Evolutionary conservation across 2,888 invertebrate species (phyloP).

Genomic region (Tinea trinotella): DNA sequence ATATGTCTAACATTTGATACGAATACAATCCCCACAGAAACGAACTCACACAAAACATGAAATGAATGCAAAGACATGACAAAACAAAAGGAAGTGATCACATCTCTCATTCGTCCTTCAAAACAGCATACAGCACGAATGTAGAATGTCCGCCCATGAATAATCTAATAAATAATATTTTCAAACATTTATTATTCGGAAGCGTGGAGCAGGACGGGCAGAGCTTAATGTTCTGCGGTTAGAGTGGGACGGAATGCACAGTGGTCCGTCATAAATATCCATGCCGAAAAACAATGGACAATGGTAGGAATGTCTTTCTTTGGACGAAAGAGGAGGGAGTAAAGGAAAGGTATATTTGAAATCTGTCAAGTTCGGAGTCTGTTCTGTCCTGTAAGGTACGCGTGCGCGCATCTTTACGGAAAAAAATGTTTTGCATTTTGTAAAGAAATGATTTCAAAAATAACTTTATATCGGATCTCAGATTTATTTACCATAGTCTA

Average conservation of each 20-base stretch:
- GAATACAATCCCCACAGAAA: background rate
- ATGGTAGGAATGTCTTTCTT: conserved; percentile 72
- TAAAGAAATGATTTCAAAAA: background rate
- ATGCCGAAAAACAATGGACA: conserved; percentile 70
- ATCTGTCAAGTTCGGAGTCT: background rate
- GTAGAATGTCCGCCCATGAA: conserved; percentile 51
- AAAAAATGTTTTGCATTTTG: background rate
- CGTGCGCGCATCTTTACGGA: conserved; percentile 32
- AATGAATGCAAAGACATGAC: background rate
- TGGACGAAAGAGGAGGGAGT: conserved; percentile 31
- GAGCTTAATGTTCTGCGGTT: conserved; percentile 25
- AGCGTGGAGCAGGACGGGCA: conserved; percentile 39
- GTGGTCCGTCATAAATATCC: conserved; percentile 69
- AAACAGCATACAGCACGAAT: conserved; percentile 60
- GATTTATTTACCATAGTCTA: no score
- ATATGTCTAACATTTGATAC: no score
- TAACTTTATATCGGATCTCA: background rate
- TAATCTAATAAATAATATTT: conserved; percentile 72
- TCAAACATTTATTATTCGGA: conserved; percentile 67
- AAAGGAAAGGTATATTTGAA: conserved; percentile 9
- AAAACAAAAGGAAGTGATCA: background rate
- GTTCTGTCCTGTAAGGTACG: conserved; percentile 25
- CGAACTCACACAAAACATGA: no score
- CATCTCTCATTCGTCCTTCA: conserved; percentile 48
- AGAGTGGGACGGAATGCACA: conserved; percentile 40